Base-by-base conservation (phyloP, 1,140 invertebrate genomes). In the Pseudomyrmex gracilis region DNA sequence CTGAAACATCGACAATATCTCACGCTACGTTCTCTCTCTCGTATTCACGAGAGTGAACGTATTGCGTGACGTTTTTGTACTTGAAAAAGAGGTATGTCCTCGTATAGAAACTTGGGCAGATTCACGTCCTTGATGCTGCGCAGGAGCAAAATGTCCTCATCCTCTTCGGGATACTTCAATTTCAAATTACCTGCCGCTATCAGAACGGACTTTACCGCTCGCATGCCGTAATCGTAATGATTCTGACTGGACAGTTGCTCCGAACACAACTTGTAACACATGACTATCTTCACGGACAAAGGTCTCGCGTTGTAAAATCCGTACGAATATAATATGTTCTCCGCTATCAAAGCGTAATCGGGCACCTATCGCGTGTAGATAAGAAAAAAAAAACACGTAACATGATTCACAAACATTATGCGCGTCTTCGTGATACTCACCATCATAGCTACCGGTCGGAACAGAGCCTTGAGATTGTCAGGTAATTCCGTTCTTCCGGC, bases 361-460 rank as follows among this genome's bases (percentile, higher is more conserved):
- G 98, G 98, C 22, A 99, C 93, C 93, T 94, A n/a, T 53, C 45
- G 60, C 64, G 20, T 64, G 43, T 63, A 55, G 64, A 34, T 70
- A 17, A 47, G 45, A 55, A 45, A 55, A 7, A 47, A 55, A 55
- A 45, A 55, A 7, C 43, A 67, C 3, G 15, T 43, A 43, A 20
- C 17, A 9, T 60, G 8, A 10, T 58, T 57, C 60, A 70, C 5
- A 70, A 57, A 15, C 43, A 0, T 15, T 34, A 45, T 60, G 34
- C 34, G 34, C 34, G 34, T 43, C n/a, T 45, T 70, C n/a, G 63
- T 34, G 34, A 34, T 34, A 63, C 57, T 73, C 60, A 94, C 98
- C 98, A 99, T 99, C 98, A 99, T 99, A 43, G 98, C 98, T 15
- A 99, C 98, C 2, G 98, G 97, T 85, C 98, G 96, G 95, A 99